Evolutionary conservation across 2,113 vertebrate genomes (phyloP), one percentile per base, ranked within the genome.

Genomic region (Phalacrocorax pelagicus): DNA sequence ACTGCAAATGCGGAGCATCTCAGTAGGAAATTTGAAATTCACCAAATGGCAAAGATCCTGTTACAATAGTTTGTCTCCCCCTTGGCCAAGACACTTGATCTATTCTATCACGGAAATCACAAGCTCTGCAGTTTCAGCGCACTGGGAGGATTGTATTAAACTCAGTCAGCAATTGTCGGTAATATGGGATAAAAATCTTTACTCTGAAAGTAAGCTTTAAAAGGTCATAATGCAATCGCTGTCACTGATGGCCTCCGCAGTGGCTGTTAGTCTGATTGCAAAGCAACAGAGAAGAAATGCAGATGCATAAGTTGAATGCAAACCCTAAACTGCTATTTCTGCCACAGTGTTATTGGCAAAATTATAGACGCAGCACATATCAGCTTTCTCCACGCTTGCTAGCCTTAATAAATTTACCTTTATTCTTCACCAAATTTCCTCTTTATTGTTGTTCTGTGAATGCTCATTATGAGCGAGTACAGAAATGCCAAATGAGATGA

Each of bases 131-230:
- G 91, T 95, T 97, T 95, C 92, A 93, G 86, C 88, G 97, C 97
- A 92, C 95, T 88, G 98, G 98, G 98, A 98, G 98, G 98, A 99
- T 99, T 98, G 96, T 97, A 98, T 99, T 99, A 97, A 97, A 97
- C 97, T 96, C 96, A 94, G 88, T 98, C 98, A 99, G 98, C 99
- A 99, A 98, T 99, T 98, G 99, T 98, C 82, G 98, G 98, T 98
- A 99, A 99, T 90, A 96, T 69, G 95, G 98, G 98, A 99, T 97
- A 98, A 98, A 98, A 99, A 99, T 99, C 99, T 98, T 98, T 98
- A 98, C 93, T 97, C 94, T 96, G 95, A 94, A 97, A 98, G 97
- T 96, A 97, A 98, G 95, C 94, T 98, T 93, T 96, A 96, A 98
- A 98, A 99, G 98, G 98, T 98, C 98, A 98, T 96, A 94, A 97